phyloP scores from a whole-genome alignment of 1,140 invertebrate species.

The Calephelis nemesis region DNA sequence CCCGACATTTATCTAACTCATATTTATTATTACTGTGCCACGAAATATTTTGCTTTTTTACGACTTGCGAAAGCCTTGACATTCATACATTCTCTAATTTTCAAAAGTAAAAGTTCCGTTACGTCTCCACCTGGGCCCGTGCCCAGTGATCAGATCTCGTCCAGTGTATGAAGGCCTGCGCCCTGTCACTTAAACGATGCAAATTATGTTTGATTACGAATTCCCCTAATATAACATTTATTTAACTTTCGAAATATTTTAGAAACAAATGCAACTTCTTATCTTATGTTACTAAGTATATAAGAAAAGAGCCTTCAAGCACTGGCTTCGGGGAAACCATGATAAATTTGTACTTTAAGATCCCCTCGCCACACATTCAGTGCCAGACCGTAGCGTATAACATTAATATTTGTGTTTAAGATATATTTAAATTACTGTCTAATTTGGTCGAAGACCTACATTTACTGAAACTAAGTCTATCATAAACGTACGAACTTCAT shows the following conservation, averaged over 20 bases:
- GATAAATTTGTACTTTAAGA: constrained; percentile 74
- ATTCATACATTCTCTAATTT: no score
- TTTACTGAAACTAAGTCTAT: constrained; percentile 63
- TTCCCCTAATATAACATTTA: constrained; percentile 63
- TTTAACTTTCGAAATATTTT: constrained; percentile 54
- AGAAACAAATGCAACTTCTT: constrained; percentile 60
- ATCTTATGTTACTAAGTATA: constrained; percentile 62
- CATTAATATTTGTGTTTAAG: constrained; percentile 61
- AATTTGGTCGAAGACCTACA: constrained; percentile 72
- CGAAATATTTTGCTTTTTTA: no score
- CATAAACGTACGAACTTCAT: constrained; percentile 41
- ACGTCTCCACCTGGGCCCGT: no score
- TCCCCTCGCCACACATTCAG: constrained; percentile 37
- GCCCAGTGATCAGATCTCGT: no score
- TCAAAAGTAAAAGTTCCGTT: no score
- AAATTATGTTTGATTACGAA: constrained; percentile 44
- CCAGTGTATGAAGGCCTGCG: no score
- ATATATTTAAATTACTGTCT: constrained; percentile 65
- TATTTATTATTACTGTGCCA: no score
- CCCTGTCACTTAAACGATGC: constrained; percentile 32
- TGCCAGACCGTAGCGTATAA: constrained; percentile 46
- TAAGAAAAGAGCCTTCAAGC: constrained; percentile 68
- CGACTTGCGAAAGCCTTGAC: no score
- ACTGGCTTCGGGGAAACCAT: constrained; percentile 48
- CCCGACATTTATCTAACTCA: no score